Base-by-base conservation (phyloP, 2,888 invertebrate genomes). In the Ochlodes sylvanus region DNA sequence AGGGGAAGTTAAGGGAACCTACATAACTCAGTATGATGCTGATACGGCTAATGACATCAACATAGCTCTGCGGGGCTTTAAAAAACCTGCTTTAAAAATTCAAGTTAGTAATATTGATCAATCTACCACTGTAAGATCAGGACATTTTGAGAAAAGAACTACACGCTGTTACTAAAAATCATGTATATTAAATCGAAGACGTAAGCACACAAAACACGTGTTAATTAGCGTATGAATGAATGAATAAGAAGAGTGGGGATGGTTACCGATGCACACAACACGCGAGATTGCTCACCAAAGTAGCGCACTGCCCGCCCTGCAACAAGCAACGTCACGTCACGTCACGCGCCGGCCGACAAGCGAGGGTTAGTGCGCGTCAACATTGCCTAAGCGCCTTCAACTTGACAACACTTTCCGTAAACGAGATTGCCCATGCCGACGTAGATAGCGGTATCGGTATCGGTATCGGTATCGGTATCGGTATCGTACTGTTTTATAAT, bases 221-320 rank as follows among this genome's bases (percentile, higher is more conserved):
- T 90, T 90, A 90, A 89, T 85, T 80, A 91, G 92, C 92, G 81
- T 75, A 88, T 85, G 88, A 87, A 89, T 88, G 86, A 87, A 91
- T 91, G 90, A 88, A 89, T 94, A 94, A 94, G 92, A 94, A 96
- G 95, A 96, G 96, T 96, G 96, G 95, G 95, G 85, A 96, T 96
- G 96, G 96, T 95, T 97, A 97, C 97, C 97, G 97, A 97, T 97
- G 97, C 96, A 97, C 96, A 97, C 96, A 97, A 97, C 96, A 97
- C 97, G 97, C 97, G 96, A 96, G 96, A 97, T 97, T 97, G 97
- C 97, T 97, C 97, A 97, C 97, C 97, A 97, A 96, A 96, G 96
- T 96, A 95, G 97, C 97, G 96, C 97, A 97, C 96, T 96, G 96
- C 95, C 97, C 97, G 96, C 97, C 97, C 97, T 97, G 97, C 94